A percentile compares a stretch with the other conserved stretches of the same genome.
Evolutionary conservation across 2,113 vertebrate species (phyloP).

Genomic region (Mobula birostris): DNA sequence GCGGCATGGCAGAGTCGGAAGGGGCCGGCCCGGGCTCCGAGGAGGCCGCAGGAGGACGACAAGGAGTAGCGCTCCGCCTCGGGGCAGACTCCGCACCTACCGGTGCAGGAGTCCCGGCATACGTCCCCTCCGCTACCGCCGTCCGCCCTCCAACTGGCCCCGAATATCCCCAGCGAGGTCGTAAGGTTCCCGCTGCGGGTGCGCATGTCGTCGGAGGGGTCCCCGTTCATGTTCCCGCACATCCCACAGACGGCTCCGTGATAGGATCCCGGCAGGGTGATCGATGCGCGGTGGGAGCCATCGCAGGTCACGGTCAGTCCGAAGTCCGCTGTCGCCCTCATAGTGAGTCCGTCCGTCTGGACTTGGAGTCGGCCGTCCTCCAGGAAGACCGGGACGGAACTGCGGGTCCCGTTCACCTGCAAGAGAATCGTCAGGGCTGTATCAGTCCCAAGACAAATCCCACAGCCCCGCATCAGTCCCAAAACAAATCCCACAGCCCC

Average conservation of each 20-base stretch:
- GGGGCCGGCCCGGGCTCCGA: slow-evolving; percentile 46
- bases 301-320: slow-evolving; percentile 53
- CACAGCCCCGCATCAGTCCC: not conserved
- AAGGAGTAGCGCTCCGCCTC: slow-evolving; percentile 40
- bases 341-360: slow-evolving; percentile 47
- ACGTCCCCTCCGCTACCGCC: slow-evolving; percentile 30
- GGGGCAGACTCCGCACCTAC: slow-evolving; percentile 38
- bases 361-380: slow-evolving; percentile 43
- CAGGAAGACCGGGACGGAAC: slow-evolving; percentile 45
- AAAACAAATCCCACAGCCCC: not conserved
- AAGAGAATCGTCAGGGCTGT: not conserved
- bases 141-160: slow-evolving; percentile 46
- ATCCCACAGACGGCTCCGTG: slow-evolving; percentile 50
- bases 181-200: slow-evolving; percentile 44
- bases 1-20: slow-evolving; percentile 46
- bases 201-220: slow-evolving; percentile 44
- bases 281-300: slow-evolving; percentile 40
- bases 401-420: slow-evolving; percentile 49
- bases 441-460: too few species aligned
- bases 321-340: slow-evolving; percentile 47
- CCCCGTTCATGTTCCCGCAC: slow-evolving; percentile 50
- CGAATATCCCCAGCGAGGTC: slow-evolving; percentile 48
- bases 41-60: slow-evolving; percentile 45
- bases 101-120: slow-evolving; percentile 7
- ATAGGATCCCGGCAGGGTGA: slow-evolving; percentile 47